A percentile compares a stretch with the other conserved stretches of the same genome.
Evolutionary conservation across 2,888 invertebrate genomes (phyloP).

Genomic region (Tenthredo mesomela): DNA sequence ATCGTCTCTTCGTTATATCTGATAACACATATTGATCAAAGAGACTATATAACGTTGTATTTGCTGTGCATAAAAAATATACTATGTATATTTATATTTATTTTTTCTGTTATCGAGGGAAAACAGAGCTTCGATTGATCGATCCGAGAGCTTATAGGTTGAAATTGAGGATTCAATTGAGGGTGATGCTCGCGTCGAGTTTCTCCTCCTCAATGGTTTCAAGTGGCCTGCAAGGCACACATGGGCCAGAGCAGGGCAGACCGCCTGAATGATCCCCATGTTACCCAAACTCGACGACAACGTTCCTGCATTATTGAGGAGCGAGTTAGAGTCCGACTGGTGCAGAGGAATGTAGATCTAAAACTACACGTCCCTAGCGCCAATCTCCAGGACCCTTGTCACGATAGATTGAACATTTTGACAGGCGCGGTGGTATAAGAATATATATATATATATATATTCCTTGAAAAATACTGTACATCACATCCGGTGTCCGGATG

Average conservation of each 20-base stretch:
- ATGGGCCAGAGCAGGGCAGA: neutral
- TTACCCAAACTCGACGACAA: conserved; percentile 35
- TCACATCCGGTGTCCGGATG: neutral
- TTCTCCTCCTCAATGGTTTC: neutral
- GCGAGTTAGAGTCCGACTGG: neutral
- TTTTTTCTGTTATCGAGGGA: neutral
- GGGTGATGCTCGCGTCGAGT: conserved; percentile 26
- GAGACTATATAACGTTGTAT: too few relatives aligned
- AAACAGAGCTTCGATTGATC: conserved; percentile 15
- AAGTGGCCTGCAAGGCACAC: conserved; percentile 12
- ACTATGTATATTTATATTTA: too few relatives aligned
- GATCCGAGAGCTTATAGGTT: conserved; percentile 14
- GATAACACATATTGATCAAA: too few relatives aligned
- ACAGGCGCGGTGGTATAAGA: neutral
- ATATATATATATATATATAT: too few relatives aligned
- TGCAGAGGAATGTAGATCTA: conserved; percentile 15
- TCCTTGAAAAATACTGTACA: neutral
- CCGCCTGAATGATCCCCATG: neutral
- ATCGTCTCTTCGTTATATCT: too few relatives aligned
- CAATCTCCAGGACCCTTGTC: conserved; percentile 15
- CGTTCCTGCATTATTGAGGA: conserved; percentile 49
- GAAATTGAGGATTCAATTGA: conserved; percentile 25
- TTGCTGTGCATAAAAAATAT: too few relatives aligned
- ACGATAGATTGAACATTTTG: conserved; percentile 38
- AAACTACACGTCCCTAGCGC: conserved; percentile 13